Percentiles rank a stretch among this genome's conserved stretches.
Evolutionary conservation across 2,888 invertebrate genomes (phyloP).

Genomic region (Salticus scenicus): DNA sequence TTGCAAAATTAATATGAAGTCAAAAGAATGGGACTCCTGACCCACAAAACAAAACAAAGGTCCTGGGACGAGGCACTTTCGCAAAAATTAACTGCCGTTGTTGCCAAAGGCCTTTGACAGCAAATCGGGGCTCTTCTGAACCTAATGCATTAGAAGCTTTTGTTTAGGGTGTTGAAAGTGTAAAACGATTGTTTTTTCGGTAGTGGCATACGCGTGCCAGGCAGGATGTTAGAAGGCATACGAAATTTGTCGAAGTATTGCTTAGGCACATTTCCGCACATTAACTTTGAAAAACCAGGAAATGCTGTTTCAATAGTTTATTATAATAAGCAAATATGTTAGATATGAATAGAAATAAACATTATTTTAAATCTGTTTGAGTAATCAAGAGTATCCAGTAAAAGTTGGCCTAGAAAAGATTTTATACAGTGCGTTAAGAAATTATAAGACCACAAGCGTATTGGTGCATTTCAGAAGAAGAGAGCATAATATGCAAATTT

Average conservation of each 20-base stretch:
- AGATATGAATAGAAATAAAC: no score
- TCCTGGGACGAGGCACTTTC: conserved; percentile 19
- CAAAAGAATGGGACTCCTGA: conserved; percentile 21
- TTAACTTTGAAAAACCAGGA: neutral
- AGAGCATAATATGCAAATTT: no score
- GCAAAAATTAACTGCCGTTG: conserved; percentile 25
- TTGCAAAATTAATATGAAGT: conserved; percentile 39
- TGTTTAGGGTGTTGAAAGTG: neutral
- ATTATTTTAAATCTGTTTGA: no score
- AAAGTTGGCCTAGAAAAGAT: no score
- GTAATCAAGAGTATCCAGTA: no score
- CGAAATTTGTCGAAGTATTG: neutral
- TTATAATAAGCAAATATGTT: no score
- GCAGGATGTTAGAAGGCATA: neutral
- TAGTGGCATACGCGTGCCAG: neutral
- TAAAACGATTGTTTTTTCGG: neutral
- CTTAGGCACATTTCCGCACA: neutral
- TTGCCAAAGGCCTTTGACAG: conserved; percentile 51
- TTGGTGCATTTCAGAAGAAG: no score
- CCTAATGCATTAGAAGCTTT: neutral
- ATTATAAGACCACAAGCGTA: no score
- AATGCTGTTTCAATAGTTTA: neutral
- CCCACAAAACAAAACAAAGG: conserved; percentile 56
- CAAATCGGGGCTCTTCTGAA: neutral
- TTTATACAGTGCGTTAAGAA: no score